Base-by-base conservation (phyloP, 2,888 invertebrate genomes). In the Apamea sordens region DNA sequence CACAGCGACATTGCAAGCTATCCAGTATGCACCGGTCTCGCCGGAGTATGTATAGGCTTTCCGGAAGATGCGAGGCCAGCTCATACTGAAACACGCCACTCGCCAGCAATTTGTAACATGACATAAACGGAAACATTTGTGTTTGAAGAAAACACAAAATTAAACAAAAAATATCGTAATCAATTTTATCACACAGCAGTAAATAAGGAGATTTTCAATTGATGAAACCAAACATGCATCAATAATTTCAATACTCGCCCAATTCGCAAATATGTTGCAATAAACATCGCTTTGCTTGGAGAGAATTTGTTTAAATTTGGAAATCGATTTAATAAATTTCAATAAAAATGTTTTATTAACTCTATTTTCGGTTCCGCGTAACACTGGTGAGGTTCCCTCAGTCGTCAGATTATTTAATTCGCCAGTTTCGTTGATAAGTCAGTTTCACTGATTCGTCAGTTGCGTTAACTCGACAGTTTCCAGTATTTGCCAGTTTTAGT, bases 281-380 rank as follows among this genome's bases (percentile, higher is more conserved):
- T 6, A 18, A 53, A 36, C 36, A 71, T 71, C 53, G 70, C 56
- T 36, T n/a, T 56, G 70, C 70, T 56, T n/a, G n/a, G 3, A 71
- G 32, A 36, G 32, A 24, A n/a, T 53, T 36, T 70, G 6, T 36
- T 6, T n/a, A n/a, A n/a, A 70, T 36, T 70, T 36, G 1, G 18
- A 11, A n/a, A 56, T 36, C 18, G 18, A 56, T 36, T 70, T n/a
- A 36, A 36, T 36, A 44, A 2, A 65, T 65, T 24, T 21, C 11
- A 47, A 28, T 13, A 13, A 47, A 47, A 18, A 18, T 7, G 28
- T 44, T n/a, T 67, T n/a, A 47, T 41, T 41, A 65, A 1, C 36
- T 36, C 36, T 36, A 36, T 36, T 36, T 36, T 36, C 5, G 36
- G 36, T 36, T 41, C 41, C 41, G 41, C 41, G 41, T 7, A 41